Conservation (phyloP, 2,888 invertebrate genomes). For the Synergus laeviventris region DNA sequence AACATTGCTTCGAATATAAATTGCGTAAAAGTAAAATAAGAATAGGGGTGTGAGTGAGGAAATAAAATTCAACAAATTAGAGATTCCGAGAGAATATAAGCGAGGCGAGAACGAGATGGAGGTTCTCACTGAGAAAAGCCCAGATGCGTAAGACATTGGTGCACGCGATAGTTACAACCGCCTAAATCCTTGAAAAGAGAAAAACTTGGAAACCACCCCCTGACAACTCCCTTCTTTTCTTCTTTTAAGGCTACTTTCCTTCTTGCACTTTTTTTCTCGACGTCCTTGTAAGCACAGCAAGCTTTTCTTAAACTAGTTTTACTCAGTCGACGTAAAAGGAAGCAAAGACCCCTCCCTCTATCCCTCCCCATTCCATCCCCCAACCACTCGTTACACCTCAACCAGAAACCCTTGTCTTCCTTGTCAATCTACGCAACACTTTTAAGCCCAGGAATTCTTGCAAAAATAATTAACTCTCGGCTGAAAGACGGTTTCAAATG, state of each 20-base stretch:
- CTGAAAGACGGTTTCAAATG: slow-evolving; percentile 55
- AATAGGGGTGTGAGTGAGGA: slow-evolving; percentile 13
- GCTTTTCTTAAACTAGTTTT: slow-evolving; percentile 50
- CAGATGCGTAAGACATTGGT: slow-evolving; percentile 39
- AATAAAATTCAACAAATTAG: slow-evolving; percentile 40
- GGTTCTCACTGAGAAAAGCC: slow-evolving; percentile 40
- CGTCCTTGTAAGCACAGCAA: slow-evolving; percentile 25
- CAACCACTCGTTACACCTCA: not conserved
- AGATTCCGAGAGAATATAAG: slow-evolving; percentile 1
- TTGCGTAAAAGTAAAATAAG: slow-evolving; percentile 16
- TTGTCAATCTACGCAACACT: slow-evolving; percentile 31
- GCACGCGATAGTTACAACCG: slow-evolving; percentile 36
- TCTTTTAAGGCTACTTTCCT: slow-evolving; percentile 13
- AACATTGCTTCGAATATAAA: slow-evolving; percentile 21
- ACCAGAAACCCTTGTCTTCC: not conserved
- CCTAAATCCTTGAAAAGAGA: slow-evolving; percentile 25
- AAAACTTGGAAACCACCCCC: slow-evolving; percentile 29
- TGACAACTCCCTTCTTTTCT: slow-evolving; percentile 14
- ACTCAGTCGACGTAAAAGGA: slow-evolving; percentile 12
- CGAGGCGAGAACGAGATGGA: slow-evolving; percentile 25
- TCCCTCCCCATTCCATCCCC: not conserved
- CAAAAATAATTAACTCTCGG: slow-evolving; percentile 57
- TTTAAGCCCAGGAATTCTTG: slow-evolving; percentile 44
- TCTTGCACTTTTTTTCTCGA: not conserved
- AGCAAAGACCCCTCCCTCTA: not conserved